Conservation (phyloP, 2,888 invertebrate species). For the Lamproptera curius region DNA sequence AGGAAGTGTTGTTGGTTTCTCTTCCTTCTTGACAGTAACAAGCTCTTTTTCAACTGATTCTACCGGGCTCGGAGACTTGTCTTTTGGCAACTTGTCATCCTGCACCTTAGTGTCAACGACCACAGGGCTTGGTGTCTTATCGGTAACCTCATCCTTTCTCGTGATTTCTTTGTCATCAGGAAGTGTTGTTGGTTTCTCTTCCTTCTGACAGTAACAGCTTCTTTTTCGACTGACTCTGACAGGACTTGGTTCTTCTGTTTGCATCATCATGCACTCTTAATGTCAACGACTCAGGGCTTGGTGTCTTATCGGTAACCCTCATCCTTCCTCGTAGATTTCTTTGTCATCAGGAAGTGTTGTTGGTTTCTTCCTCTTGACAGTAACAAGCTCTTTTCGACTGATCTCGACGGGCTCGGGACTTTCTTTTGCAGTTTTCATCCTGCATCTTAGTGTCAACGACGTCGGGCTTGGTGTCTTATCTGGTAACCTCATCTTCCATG, state of each 20-base stretch:
- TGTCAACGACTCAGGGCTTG: conserved; percentile 5
- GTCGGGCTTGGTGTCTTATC: background rate
- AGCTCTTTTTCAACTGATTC: conserved; percentile 1
- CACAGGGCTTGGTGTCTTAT: conserved; percentile 19
- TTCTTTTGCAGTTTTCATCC: background rate
- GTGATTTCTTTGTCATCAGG: conserved; percentile 4
- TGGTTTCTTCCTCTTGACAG: conserved; percentile 3
- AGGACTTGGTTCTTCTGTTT: conserved; percentile 10
- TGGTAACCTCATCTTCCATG: background rate
- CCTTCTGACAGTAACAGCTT: background rate
- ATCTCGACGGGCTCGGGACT: conserved; percentile 9
- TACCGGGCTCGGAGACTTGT: background rate
- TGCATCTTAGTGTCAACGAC: background rate
- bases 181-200: conserved; percentile 1
- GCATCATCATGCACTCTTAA: background rate
- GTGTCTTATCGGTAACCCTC: conserved; percentile 6
- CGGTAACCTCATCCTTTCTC: conserved; percentile 7
- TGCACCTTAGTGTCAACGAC: background rate
- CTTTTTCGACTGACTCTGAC: background rate
- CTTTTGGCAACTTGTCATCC: background rate
- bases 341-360: background rate
- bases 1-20: background rate
- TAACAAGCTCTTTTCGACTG: background rate
- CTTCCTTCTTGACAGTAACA: conserved; percentile 1
- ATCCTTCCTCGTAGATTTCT: conserved; percentile 3